phyloP scores from a whole-genome alignment of 2,888 invertebrate species.

The Agrotis segetum region DNA sequence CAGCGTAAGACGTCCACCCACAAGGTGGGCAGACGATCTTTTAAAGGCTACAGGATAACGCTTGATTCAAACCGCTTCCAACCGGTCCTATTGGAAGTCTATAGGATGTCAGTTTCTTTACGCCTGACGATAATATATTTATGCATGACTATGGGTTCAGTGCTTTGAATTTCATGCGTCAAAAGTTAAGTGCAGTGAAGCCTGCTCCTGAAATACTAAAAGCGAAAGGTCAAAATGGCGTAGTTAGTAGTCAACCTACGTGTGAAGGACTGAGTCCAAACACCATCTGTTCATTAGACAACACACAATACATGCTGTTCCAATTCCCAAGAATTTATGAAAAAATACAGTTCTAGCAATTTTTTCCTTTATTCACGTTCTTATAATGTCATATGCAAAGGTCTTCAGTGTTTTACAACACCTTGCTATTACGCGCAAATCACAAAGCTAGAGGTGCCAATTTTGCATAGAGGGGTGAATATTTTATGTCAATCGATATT shows the following conservation, averaged over 20 bases:
- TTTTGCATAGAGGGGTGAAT: conserved; percentile 15
- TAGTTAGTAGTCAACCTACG: background rate
- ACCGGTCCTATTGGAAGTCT: too few species aligned
- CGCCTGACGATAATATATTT: too few species aligned
- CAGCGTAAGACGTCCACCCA: too few species aligned
- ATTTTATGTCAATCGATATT: conserved; percentile 34
- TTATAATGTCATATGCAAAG: conserved; percentile 15
- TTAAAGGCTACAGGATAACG: too few species aligned
- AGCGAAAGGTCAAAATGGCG: background rate
- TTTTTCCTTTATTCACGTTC: conserved; percentile 29
- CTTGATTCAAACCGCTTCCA: too few species aligned
- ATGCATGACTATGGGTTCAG: too few species aligned
- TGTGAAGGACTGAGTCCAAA: conserved; percentile 7
- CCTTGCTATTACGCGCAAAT: conserved; percentile 19
- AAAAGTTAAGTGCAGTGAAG: too few species aligned
- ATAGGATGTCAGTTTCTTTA: too few species aligned
- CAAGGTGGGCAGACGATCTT: too few species aligned
- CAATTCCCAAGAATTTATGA: conserved; percentile 32
- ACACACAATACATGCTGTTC: conserved; percentile 5
- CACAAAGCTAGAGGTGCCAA: conserved; percentile 8
- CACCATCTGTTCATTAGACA: conserved; percentile 24
- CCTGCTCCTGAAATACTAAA: background rate
- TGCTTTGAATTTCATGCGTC: too few species aligned
- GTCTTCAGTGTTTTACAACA: conserved; percentile 17
- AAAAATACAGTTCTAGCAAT: conserved; percentile 15